Conservation (phyloP, 2,888 invertebrate genomes). For the Philaethria dido region DNA sequence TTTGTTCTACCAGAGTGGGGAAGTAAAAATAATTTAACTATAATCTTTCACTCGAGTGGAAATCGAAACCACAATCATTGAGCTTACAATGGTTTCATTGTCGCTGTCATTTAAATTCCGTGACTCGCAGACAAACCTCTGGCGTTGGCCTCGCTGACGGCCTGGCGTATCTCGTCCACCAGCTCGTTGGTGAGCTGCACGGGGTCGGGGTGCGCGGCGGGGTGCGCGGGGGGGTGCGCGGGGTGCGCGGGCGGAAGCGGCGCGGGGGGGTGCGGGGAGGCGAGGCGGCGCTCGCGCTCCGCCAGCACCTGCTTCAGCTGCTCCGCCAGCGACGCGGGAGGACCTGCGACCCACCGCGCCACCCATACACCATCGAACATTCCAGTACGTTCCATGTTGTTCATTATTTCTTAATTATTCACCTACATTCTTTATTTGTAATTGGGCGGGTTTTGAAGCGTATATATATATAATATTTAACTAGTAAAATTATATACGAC, state of each 20-base stretch:
- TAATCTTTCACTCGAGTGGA: too few species aligned
- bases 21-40: too few species aligned
- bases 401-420: neutral
- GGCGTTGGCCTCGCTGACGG: constrained; percentile 94
- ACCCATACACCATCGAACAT: neutral
- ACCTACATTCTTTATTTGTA: neutral
- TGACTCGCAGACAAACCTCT: constrained; percentile 84
- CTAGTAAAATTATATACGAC: neutral
- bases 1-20: too few species aligned
- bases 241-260: constrained; percentile 88
- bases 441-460: neutral
- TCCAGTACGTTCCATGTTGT: neutral
- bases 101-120: too few species aligned
- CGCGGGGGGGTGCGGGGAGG: constrained; percentile 70
- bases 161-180: constrained; percentile 94
- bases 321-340: constrained; percentile 91
- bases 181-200: constrained; percentile 91
- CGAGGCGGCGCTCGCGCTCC: constrained; percentile 91
- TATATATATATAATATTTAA: neutral
- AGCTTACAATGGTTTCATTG: too few species aligned
- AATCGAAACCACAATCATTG: too few species aligned
- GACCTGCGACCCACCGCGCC: constrained; percentile 72
- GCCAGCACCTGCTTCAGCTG: constrained; percentile 94
- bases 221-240: constrained; percentile 81
- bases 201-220: constrained; percentile 81